Base-by-base conservation (phyloP, 2,888 invertebrate genomes). In the Drosophila buzzatii region DNA sequence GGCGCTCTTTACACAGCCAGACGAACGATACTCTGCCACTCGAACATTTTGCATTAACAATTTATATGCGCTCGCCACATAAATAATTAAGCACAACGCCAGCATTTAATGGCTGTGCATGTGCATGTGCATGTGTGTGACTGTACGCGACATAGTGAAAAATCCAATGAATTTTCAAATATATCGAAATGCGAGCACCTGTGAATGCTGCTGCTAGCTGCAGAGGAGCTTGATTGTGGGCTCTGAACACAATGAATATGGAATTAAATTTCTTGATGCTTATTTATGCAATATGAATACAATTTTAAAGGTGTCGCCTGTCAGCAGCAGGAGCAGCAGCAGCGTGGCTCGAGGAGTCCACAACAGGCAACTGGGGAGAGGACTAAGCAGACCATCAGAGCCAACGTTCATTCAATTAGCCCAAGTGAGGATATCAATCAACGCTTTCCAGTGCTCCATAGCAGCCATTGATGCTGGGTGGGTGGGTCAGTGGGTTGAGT, bases 341-440 rank as follows among this genome's bases (percentile, higher is more conserved):
- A 37, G 37, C 0, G 14, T 12, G 4, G 31, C 8, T 8, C 31
- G 31, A 37, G 14, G 1, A 37, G 12, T 37, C 12, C 23, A 4
- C 47, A 39, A 10, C 33, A 44, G 33, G 20, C 2, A 2, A 2
- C 2, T 20, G 23, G 2, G 23, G 23, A 3, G 23, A 3, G 42
- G 42, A 20, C 75, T 58, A 70, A 70, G 49, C 66, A 57, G 66
- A 58, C 63, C 59, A 71, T 67, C 63, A 66, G 31, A 66, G 39
- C 42, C 42, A 45, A 55, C 63, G 69, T 71, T 79, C 71, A 82
- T 77, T 86, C 87, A 89, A 84, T 84, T 86, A 89, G 84, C 84
- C 79, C 69, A 65, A 81, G 73, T 79, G 76, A 72, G 89, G 68
- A 89, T 81, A 84, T 86, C 84, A 83, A 89, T 86, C 84, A 84